These are phyloP conservation scores for Rhinoderma darwinii DNA, from an alignment of 2,113 vertebrate species.

Conservation along the genomic window DNA sequence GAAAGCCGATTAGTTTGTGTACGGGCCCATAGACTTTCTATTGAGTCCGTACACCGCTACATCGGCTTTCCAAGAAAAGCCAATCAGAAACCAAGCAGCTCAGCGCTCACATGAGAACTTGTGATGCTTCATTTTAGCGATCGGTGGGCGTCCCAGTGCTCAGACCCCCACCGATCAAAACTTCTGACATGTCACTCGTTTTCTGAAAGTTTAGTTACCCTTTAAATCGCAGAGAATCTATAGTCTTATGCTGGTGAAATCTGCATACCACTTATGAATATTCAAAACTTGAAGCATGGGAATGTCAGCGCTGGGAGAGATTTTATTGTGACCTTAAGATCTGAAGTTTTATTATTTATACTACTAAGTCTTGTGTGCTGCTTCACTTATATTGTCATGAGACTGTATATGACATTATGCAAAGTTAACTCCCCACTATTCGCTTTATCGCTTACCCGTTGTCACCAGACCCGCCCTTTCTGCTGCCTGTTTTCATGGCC, in stretches of 20 bases:
- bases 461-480: not conserved
- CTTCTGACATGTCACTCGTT: no score
- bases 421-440: not conserved
- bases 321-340: not conserved
- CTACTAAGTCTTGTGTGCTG: not conserved
- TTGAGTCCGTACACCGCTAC: no score
- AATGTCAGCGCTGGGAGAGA: not conserved
- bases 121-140: no score
- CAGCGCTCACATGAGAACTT: no score
- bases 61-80: no score
- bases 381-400: not conserved
- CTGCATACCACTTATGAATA: not conserved
- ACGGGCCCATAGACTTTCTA: no score
- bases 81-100: no score
- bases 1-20: no score
- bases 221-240: not conserved
- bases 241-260: not conserved
- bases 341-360: not conserved
- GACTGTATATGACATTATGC: not conserved
- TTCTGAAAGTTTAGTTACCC: no score
- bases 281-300: not conserved
- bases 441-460: not conserved
- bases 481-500: not conserved
- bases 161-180: no score
- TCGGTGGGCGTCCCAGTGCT: no score